Percentiles rank a stretch among this genome's conserved stretches.
phyloP scores from a whole-genome alignment of 2,797 vertebrate species.

The Uromys caudimaculatus region DNA sequence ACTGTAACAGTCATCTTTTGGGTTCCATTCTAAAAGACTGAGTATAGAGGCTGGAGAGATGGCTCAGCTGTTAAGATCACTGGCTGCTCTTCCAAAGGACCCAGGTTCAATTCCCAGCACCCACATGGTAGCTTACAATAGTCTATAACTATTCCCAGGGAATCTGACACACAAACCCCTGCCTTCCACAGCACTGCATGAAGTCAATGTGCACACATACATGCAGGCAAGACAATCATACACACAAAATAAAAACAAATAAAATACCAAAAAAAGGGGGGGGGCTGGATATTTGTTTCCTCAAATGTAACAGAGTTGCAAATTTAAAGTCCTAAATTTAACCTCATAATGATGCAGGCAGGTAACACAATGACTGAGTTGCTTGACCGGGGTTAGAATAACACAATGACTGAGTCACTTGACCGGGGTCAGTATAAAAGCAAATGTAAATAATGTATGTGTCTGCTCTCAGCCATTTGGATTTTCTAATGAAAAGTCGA shows the following conservation, averaged over 20 bases:
- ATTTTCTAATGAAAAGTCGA: constrained; percentile 70
- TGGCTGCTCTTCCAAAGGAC: background rate
- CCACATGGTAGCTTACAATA: background rate
- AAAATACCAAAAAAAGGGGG: background rate
- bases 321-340: constrained; percentile 37
- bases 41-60: background rate
- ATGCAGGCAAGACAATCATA: background rate
- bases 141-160: background rate
- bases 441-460: constrained; percentile 67
- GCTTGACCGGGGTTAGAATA: constrained; percentile 25
- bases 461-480: constrained; percentile 31
- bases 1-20: background rate
- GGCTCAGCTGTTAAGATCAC: background rate
- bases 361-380: background rate
- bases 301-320: constrained; percentile 22
- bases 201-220: background rate
- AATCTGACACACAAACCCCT: background rate
- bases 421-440: constrained; percentile 22
- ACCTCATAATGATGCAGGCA: constrained; percentile 2
- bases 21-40: background rate
- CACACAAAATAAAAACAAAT: background rate
- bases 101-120: background rate
- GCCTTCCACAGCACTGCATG: background rate
- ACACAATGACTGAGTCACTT: constrained; percentile 4
- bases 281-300: constrained; percentile 19